Evolutionary conservation across 1,140 invertebrate genomes (phyloP).

Genomic region (Pachypsylla venusta): DNA sequence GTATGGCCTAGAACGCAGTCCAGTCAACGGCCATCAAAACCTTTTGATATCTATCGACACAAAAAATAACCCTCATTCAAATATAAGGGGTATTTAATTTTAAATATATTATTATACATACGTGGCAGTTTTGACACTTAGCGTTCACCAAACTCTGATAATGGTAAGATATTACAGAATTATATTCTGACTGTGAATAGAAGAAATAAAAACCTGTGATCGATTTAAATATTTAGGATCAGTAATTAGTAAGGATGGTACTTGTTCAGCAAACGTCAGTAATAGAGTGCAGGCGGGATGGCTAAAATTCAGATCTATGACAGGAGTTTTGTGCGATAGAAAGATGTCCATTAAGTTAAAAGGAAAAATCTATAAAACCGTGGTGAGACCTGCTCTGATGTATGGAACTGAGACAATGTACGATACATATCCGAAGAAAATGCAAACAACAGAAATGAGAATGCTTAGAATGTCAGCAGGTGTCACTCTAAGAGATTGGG

Average conservation of each 20-base stretch:
- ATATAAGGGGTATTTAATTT: too few relatives aligned
- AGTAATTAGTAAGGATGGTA: not conserved
- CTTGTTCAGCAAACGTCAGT: not conserved
- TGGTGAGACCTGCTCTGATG: not conserved
- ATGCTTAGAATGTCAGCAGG: not conserved
- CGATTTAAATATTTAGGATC: not conserved
- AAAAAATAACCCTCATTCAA: too few relatives aligned
- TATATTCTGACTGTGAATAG: too few relatives aligned
- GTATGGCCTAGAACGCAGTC: too few relatives aligned
- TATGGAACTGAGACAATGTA: constrained; percentile 8
- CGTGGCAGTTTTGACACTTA: too few relatives aligned
- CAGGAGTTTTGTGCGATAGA: not conserved
- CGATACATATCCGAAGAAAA: not conserved
- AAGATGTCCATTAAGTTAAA: constrained; percentile 8
- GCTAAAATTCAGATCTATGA: constrained; percentile 1
- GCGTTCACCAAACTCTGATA: too few relatives aligned
- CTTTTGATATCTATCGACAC: too few relatives aligned
- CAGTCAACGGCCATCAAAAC: too few relatives aligned
- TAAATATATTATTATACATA: too few relatives aligned
- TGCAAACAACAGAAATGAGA: constrained; percentile 9
- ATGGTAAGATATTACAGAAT: too few relatives aligned
- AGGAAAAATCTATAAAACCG: constrained; percentile 10
- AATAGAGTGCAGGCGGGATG: not conserved
- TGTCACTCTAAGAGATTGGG: not conserved
- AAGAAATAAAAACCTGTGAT: not conserved